Conservation (phyloP, 2,113 vertebrate species). For the Chaetura pelagica region DNA sequence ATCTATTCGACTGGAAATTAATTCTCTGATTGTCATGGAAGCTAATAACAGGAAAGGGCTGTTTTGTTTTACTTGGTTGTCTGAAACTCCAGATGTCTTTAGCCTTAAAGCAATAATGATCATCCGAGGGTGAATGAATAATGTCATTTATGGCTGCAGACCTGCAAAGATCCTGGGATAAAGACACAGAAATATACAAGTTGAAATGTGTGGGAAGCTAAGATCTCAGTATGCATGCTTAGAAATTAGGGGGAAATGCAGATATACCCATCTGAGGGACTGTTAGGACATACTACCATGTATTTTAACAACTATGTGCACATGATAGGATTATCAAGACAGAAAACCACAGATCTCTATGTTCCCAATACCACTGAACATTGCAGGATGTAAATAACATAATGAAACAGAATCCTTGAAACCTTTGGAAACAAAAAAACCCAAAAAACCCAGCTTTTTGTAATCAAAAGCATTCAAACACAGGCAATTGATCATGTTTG, state of each 20-base stretch:
- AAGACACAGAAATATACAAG: not conserved
- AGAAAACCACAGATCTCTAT: not conserved
- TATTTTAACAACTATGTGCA: not conserved
- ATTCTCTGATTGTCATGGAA: not conserved
- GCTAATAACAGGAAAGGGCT: not conserved
- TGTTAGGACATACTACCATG: not conserved
- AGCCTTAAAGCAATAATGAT: not conserved
- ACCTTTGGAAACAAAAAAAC: not conserved
- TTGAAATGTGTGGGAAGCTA: not conserved
- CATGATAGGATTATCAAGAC: not conserved
- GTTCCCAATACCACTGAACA: not conserved
- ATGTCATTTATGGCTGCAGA: not conserved
- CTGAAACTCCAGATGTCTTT: not conserved
- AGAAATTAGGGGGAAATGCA: not conserved
- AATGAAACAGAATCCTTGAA: not conserved
- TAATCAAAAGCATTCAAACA: not conserved
- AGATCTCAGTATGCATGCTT: not conserved
- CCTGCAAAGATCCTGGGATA: not conserved
- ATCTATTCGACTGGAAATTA: not conserved
- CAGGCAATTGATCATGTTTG: accelerated
- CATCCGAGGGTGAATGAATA: not conserved
- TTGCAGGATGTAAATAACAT: not conserved
- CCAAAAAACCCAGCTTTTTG: not conserved
- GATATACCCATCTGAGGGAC: not conserved
- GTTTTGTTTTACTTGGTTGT: not conserved